These are phyloP conservation scores for Pyrocoelia pectoralis DNA, from an alignment of 2,888 invertebrate genomes.

Conservation along the genomic window DNA sequence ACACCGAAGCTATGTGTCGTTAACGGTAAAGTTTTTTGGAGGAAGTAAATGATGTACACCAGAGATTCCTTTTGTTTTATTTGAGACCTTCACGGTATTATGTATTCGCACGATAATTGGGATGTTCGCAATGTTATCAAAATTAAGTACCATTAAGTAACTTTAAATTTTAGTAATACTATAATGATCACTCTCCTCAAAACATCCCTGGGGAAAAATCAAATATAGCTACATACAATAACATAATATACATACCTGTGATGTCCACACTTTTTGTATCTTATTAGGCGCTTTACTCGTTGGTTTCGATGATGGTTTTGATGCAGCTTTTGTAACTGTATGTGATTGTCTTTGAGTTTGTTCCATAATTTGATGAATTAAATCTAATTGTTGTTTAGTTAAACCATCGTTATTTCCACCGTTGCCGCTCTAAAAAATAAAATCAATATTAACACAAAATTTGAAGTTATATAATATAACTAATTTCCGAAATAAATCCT, in stretches of 20 bases:
- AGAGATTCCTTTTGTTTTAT: no score
- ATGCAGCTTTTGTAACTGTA: conserved; percentile 52
- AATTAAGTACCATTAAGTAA: no score
- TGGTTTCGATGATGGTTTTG: conserved; percentile 50
- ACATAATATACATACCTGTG: conserved; percentile 55
- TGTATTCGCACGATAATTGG: no score
- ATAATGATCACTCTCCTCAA: no score
- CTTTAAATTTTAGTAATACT: no score
- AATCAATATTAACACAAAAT: conserved; percentile 6
- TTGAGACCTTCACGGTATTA: no score
- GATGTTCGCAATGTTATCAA: no score
- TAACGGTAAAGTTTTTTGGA: no score
- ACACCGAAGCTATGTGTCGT: no score
- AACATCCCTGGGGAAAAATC: no score
- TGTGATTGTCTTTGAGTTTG: conserved; percentile 71
- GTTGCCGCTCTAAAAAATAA: conserved; percentile 54
- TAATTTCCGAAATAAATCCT: conserved; percentile 27
- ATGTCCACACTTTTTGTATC: conserved; percentile 56
- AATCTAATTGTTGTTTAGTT: conserved; percentile 76
- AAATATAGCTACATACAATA: no score
- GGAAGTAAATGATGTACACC: no score
- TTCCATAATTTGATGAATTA: conserved; percentile 80
- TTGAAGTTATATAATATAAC: conserved; percentile 17
- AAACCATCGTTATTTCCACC: conserved; percentile 70
- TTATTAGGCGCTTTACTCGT: conserved; percentile 50